These are phyloP conservation scores for Danionella dracula DNA, from an alignment of 2,797 vertebrate genomes.

Conservation along the genomic window DNA sequence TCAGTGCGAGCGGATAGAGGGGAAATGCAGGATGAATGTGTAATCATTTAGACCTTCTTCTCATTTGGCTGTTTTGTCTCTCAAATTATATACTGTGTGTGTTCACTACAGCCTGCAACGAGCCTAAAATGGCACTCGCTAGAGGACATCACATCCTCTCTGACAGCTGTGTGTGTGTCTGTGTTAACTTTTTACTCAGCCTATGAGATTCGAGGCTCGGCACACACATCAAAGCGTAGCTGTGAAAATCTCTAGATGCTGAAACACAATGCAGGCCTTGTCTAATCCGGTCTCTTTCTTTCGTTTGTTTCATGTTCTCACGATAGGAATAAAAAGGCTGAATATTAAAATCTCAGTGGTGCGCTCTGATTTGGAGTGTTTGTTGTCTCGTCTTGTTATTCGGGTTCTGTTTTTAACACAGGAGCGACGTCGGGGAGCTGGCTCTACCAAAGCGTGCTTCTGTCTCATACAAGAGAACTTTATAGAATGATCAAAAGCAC, in stretches of 20 bases:
- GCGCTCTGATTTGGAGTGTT: not conserved
- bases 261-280: not conserved
- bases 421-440: not conserved
- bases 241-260: slow-evolving; percentile 15
- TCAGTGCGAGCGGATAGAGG: slow-evolving; percentile 64
- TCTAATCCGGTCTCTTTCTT: not conserved
- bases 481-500: not conserved
- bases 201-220: not conserved
- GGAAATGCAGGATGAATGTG: slow-evolving; percentile 72
- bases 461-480: not conserved
- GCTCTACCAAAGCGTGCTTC: not conserved
- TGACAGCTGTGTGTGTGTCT: slow-evolving; percentile 19
- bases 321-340: slow-evolving; percentile 3
- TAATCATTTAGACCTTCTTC: slow-evolving; percentile 76
- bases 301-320: slow-evolving; percentile 15
- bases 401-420: not conserved
- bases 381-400: not conserved
- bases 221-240: not conserved
- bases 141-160: not conserved
- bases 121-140: slow-evolving; percentile 27
- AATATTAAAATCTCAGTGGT: slow-evolving; percentile 5
- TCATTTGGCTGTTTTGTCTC: slow-evolving; percentile 73
- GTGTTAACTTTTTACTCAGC: not conserved
- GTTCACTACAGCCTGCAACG: slow-evolving; percentile 42
- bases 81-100: slow-evolving; percentile 70